Evolutionary conservation across 2,113 vertebrate species (phyloP).

Genomic region (Syrrhaptes paradoxus): DNA sequence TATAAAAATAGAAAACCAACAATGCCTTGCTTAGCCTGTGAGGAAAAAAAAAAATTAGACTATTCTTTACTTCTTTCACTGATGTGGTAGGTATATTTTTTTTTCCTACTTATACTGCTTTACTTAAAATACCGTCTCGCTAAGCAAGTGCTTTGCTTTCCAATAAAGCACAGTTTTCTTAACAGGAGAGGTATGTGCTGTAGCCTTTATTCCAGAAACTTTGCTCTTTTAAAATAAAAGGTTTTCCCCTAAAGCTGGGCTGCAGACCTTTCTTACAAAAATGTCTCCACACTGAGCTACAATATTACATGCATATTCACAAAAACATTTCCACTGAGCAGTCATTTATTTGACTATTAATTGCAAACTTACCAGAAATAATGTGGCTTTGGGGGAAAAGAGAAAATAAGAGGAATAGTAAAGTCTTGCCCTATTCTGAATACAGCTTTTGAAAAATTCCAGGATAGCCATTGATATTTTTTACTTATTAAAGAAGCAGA

Average conservation of each 20-base stretch:
- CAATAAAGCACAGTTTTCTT: not conserved
- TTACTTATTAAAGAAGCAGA: not conserved
- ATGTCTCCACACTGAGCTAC: not conserved
- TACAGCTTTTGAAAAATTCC: not conserved
- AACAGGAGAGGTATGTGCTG: not conserved
- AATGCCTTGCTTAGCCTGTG: not conserved
- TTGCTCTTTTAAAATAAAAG: not conserved
- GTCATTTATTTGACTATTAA: not conserved
- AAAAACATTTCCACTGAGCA: not conserved
- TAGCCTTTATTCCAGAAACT: not conserved
- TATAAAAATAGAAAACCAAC: not conserved
- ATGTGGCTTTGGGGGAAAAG: not conserved
- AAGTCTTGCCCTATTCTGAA: not conserved
- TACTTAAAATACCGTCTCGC: not conserved
- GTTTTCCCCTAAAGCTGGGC: not conserved
- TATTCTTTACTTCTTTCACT: not conserved
- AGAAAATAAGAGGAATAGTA: not conserved
- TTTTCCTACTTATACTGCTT: not conserved
- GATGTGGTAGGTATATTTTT: not conserved
- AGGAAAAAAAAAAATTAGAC: not conserved
- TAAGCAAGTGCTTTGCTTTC: not conserved
- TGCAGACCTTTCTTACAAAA: not conserved
- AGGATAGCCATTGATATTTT: not conserved
- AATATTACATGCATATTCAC: not conserved
- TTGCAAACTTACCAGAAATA: not conserved